Conservation (phyloP, 2,113 vertebrate genomes). For the Tetrax tetrax region DNA sequence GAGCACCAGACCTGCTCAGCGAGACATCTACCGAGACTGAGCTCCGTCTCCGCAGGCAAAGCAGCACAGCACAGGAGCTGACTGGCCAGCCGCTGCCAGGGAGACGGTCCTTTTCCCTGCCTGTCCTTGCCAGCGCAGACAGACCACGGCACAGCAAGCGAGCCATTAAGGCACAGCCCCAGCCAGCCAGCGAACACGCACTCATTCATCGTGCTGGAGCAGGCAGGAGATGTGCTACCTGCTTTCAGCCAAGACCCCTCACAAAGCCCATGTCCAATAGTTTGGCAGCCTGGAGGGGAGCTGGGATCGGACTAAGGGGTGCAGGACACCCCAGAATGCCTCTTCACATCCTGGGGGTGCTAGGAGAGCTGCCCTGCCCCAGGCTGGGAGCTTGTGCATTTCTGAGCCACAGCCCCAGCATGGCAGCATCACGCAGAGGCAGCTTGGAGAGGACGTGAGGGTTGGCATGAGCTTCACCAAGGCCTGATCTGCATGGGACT, state of each 20-base stretch:
- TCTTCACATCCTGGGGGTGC: not conserved
- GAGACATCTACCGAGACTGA: not conserved
- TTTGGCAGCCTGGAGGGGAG: not conserved
- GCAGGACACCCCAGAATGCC: not conserved
- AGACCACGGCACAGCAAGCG: constrained; percentile 31
- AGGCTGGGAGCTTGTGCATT: not conserved
- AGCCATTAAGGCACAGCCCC: constrained; percentile 50
- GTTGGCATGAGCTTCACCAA: not conserved
- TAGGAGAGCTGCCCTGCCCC: not conserved
- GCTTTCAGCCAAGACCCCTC: not conserved
- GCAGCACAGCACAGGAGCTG: not conserved
- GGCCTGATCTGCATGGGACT: not conserved
- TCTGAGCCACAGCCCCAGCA: not conserved
- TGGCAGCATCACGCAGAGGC: not conserved
- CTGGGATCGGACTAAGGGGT: not conserved
- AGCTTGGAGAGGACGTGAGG: not conserved
- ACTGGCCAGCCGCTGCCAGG: constrained; percentile 4
- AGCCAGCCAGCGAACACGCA: not conserved
- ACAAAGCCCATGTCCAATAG: not conserved
- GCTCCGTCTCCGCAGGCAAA: accelerated
- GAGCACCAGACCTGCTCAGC: not conserved
- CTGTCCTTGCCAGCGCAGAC: constrained; percentile 25
- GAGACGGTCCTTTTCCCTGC: not conserved
- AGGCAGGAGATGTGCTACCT: not conserved
- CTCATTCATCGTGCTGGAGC: constrained; percentile 28